Percentiles rank a stretch among this genome's conserved stretches.
These are phyloP conservation scores for Ciconia maguari DNA, from an alignment of 2,113 vertebrate species.

Conservation along the genomic window DNA sequence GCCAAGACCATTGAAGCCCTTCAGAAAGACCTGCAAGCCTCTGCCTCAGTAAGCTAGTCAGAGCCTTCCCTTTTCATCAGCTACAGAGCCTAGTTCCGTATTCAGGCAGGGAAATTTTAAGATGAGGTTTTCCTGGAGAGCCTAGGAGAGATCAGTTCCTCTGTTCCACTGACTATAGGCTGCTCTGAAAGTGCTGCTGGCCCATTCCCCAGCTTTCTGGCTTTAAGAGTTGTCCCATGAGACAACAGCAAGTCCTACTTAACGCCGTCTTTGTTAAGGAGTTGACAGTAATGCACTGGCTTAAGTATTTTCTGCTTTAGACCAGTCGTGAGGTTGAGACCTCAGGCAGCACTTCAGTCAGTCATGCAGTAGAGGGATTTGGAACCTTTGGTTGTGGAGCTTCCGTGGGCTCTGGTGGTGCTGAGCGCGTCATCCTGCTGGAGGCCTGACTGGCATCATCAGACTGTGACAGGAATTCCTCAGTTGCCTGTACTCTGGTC, in stretches of 20 bases:
- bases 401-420: neutral
- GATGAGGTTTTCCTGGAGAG: neutral
- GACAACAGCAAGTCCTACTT: neutral
- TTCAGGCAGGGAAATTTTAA: neutral
- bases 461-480: neutral
- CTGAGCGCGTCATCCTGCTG: neutral
- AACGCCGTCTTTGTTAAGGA: neutral
- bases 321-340: neutral
- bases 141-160: neutral
- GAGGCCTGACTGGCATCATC: neutral
- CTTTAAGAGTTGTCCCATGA: neutral
- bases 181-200: neutral
- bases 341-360: neutral
- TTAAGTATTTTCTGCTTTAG: neutral
- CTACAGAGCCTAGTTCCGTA: neutral
- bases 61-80: neutral
- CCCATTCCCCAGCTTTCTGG: neutral
- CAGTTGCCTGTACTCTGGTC: neutral
- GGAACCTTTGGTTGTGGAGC: rapidly evolving
- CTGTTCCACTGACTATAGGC: neutral
- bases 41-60: conserved; percentile 73
- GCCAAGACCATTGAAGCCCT: conserved; percentile 75
- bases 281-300: neutral
- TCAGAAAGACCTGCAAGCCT: conserved; percentile 73
- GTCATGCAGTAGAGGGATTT: neutral